Evolutionary conservation across 1,140 invertebrate species (phyloP), one percentile per base, ranked within the genome.

Genomic region (Drosophila santomea): DNA sequence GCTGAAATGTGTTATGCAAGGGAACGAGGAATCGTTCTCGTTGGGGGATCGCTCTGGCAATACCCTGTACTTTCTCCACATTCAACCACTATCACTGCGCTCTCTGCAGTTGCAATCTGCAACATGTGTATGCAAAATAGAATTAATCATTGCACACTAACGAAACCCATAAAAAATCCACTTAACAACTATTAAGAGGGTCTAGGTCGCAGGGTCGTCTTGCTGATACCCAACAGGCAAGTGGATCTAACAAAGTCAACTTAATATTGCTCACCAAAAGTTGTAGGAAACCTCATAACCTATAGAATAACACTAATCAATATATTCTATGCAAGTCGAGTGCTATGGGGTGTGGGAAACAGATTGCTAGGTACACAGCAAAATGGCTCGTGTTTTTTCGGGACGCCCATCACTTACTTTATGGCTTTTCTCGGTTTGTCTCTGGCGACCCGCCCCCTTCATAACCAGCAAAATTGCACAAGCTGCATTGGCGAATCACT

Each of bases 1-100:
- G 76, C 80, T 71, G 69, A 79, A 86, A 78, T 69, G 69, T 86
- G 83, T 86, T 86, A 86, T 86, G 82, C 86, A 86, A 86, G 57
- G 50, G 45, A 78, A 28, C 38, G 56, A 73, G 44, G 32, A 38
- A 52, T 20, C 14, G 0, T 2, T 3, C 11, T 4, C 5, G 3
- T 7, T 4, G 1, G 15, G 12, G 5, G 8, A 35, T 66, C 44
- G 60, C 63, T 15, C 10, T 4, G 8, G 14, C 5, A n/a, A 8
- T 45, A 78, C 41, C 60, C 45, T 38, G 35, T 44, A 14, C 32
- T 10, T 32, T 32, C 2, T 32, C 7, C 79, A 66, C 77, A 85
- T 85, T 74, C 74, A 85, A 78, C 77, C 78, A 68, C 80, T 79
- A 72, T 83, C 78, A 56, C 71, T 61, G 48, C 58, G n/a, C 63